phyloP scores from a whole-genome alignment of 2,797 vertebrate genomes.

The Atherinosoma microstoma region DNA sequence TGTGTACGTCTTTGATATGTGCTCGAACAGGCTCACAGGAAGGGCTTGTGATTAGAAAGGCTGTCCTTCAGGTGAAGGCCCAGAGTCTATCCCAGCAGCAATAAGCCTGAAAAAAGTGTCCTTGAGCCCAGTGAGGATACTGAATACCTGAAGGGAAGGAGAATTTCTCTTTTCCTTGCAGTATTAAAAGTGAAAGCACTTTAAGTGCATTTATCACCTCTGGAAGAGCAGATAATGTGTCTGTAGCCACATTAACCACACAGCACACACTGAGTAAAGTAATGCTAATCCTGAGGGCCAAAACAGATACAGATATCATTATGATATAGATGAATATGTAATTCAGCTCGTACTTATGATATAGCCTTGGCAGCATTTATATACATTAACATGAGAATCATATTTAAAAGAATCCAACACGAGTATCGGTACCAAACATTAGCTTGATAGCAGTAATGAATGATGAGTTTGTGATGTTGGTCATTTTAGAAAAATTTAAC shows the following conservation, averaged over 20 bases:
- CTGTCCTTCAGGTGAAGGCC: constrained; percentile 40
- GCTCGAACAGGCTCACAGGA: constrained; percentile 39
- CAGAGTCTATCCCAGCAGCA: constrained; percentile 38
- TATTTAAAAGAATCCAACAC: not conserved
- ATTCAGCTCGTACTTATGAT: not conserved
- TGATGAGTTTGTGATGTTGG: not conserved
- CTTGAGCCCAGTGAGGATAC: constrained; percentile 45
- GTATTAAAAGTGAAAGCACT: constrained; percentile 26
- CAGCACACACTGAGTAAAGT: not conserved
- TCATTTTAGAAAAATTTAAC: not conserved
- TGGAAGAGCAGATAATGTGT: constrained; percentile 1
- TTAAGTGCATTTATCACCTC: constrained; percentile 14
- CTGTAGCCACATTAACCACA: not conserved
- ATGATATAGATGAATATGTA: not conserved
- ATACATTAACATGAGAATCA: not conserved
- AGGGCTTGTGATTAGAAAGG: constrained; percentile 40
- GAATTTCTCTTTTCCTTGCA: constrained; percentile 10
- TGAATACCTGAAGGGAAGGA: constrained; percentile 19
- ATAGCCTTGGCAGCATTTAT: not conserved
- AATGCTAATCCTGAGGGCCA: not conserved
- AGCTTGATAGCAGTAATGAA: not conserved
- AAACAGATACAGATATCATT: not conserved
- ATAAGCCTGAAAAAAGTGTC: constrained; percentile 41
- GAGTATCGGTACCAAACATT: not conserved
- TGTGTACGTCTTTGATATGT: constrained; percentile 9